Conservation (phyloP, 2,113 vertebrate species). For the Pluvialis apricaria region DNA sequence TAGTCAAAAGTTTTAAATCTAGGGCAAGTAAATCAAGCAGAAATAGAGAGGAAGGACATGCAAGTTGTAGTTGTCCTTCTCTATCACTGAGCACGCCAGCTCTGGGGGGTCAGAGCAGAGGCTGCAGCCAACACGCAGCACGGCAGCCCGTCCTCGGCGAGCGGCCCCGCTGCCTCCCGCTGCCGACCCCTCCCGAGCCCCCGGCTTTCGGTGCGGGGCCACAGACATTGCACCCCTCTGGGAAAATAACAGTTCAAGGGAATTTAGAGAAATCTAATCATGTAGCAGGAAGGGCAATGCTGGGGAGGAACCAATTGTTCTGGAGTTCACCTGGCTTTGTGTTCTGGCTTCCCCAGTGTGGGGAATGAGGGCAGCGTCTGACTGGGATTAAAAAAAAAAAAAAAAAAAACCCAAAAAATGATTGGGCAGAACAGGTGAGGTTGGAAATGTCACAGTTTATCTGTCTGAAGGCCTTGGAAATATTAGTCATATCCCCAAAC, state of each 20-base stretch:
- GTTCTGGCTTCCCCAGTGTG: neutral
- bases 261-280: neutral
- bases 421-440: neutral
- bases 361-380: neutral
- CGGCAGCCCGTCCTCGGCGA: accelerated
- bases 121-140: neutral
- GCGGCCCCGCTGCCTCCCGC: neutral
- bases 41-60: slow-evolving; percentile 36
- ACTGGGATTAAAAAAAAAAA: neutral
- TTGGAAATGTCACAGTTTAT: neutral
- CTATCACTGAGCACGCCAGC: neutral
- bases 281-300: neutral
- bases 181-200: neutral
- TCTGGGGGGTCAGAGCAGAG: neutral
- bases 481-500: neutral
- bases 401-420: too few species aligned
- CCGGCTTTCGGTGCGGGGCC: accelerated
- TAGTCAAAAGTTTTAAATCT: slow-evolving; percentile 53
- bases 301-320: neutral
- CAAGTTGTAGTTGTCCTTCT: slow-evolving; percentile 33
- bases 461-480: neutral
- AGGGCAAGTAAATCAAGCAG: slow-evolving; percentile 48
- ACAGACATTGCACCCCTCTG: neutral
- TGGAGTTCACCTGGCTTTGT: neutral
- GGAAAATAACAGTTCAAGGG: neutral